Conservation (phyloP, 1,140 invertebrate genomes). For the Dreissena polymorpha region DNA sequence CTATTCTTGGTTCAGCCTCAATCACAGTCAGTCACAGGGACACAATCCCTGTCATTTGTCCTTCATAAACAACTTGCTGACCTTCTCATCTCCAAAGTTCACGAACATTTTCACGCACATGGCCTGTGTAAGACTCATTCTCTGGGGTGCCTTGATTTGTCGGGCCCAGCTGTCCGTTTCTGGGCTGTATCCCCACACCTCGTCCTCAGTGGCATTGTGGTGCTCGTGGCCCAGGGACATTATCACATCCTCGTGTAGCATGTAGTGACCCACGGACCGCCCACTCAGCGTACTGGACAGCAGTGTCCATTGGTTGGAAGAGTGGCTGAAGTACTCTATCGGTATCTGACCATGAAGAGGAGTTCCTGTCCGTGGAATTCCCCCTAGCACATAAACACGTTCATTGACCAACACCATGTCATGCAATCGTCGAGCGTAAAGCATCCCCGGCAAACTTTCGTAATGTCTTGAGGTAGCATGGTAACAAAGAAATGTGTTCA, state of each 20-base stretch:
- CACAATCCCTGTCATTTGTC: conserved; percentile 62
- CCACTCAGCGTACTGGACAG: conserved; percentile 76
- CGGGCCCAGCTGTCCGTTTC: conserved; percentile 72
- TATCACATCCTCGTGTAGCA: conserved; percentile 72
- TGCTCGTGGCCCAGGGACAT: conserved; percentile 77
- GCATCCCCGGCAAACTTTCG: conserved; percentile 73
- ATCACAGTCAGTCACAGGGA: conserved; percentile 41
- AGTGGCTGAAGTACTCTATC: conserved; percentile 74
- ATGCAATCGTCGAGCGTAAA: conserved; percentile 76
- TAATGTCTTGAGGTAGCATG: conserved; percentile 70
- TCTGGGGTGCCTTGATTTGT: conserved; percentile 74
- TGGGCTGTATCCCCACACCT: conserved; percentile 76
- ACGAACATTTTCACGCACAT: conserved; percentile 71
- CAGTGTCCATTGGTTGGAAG: conserved; percentile 76
- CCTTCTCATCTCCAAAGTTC: conserved; percentile 78
- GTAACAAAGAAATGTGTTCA: conserved; percentile 72
- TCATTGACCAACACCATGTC: conserved; percentile 74
- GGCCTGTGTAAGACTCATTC: conserved; percentile 74
- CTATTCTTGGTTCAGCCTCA: too few species aligned
- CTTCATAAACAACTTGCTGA: conserved; percentile 70
- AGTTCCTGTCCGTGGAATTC: conserved; percentile 73
- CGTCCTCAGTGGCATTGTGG: conserved; percentile 76
- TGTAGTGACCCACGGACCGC: conserved; percentile 77
- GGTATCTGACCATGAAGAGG: conserved; percentile 76
- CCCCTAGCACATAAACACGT: conserved; percentile 75